Evolutionary conservation across 2,888 invertebrate species (phyloP), one percentile per base, ranked within the genome.

Genomic region (Chrysomela aeneicollis): DNA sequence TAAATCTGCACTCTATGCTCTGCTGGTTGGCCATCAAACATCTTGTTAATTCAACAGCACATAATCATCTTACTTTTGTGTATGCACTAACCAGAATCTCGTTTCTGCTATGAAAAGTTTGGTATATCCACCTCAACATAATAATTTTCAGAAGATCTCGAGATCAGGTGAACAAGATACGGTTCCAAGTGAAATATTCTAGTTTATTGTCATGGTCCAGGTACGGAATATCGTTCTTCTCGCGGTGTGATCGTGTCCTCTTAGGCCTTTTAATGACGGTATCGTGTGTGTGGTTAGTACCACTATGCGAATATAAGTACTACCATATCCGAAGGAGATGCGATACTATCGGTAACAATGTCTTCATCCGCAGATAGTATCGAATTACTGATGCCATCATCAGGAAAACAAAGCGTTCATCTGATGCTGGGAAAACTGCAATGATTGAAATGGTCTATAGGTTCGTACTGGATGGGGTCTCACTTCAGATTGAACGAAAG

Each of bases 201-300:
- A 66, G 67, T 71, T 71, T 68, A 71, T 71, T 68, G 67, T 67
- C 67, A 69, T 68, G 67, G 62, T 67, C 60, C 52, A 53, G 61
- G 61, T 19, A 49, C 35, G 54, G 52, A 65, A 66, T 66, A 67
- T 64, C 67, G 62, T 53, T 64, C 61, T 76, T 73, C 73, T 69
- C 66, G 71, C 71, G 60, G 61, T 67, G 67, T 54, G 70, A 68
- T 77, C 77, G 77, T 77, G 77, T 71, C 68, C 66, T 65, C 71
- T 63, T 59, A 58, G 70, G 66, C 74, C 76, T 61, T 63, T 71
- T 75, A 76, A 73, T 71, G 74, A 73, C 68, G 66, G 61, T 70
- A 68, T 73, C 77, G 75, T 76, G 77, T 76, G 77, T 75, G 77
- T 72, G 73, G 71, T 68, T 72, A 67, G 59, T 61, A 52, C 66